Evolutionary conservation across 2,797 vertebrate species (phyloP).

Genomic region (Martes flavigula): DNA sequence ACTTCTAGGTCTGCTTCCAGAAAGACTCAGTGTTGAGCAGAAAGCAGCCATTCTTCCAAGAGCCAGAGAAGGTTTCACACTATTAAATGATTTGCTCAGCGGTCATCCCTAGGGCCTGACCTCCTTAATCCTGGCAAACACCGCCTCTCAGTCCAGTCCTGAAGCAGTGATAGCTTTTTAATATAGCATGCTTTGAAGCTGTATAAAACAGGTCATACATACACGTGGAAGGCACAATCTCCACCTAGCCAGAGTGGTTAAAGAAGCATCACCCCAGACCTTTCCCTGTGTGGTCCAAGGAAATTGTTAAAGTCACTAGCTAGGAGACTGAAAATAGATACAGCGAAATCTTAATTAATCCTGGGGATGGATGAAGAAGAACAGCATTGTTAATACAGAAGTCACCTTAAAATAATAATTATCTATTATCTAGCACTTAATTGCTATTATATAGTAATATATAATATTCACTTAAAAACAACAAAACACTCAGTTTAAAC

Average conservation of each 20-base stretch:
- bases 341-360: not conserved
- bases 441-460: not conserved
- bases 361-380: not conserved
- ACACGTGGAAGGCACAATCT: conserved; percentile 6
- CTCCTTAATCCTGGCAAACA: conserved; percentile 15
- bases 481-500: conserved; percentile 3
- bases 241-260: not conserved
- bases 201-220: conserved; percentile 24
- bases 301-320: not conserved
- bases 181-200: conserved; percentile 3
- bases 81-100: not conserved
- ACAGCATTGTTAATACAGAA: not conserved
- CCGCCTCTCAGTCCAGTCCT: not conserved
- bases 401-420: conserved; percentile 31
- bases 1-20: not conserved
- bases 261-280: not conserved
- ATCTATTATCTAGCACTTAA: conserved; percentile 4
- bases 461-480: not conserved
- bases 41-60: not conserved
- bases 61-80: not conserved
- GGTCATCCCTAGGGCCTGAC: not conserved
- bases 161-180: not conserved
- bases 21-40: not conserved
- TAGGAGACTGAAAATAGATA: not conserved
- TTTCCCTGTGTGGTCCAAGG: not conserved